Evolutionary conservation across 2,797 vertebrate species (phyloP), one percentile per base, ranked within the genome.

Genomic region (Myotis myotis): DNA sequence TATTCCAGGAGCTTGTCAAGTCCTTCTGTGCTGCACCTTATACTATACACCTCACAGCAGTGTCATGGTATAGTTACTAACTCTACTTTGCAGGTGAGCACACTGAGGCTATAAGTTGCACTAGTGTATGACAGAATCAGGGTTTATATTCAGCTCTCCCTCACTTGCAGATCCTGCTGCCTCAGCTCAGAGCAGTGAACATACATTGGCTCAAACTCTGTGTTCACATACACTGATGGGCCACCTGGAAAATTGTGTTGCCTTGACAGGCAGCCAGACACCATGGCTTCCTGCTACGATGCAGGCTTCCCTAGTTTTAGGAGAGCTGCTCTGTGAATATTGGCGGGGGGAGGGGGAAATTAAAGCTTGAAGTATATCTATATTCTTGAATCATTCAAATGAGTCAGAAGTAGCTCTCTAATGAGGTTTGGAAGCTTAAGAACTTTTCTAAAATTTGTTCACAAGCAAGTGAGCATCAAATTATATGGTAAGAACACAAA

Each of bases 391-490:
- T 68, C 80, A 78, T 89, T 68, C 30, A 74, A 41, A 71, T 81
- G 55, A 70, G 51, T 53, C 53, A 78, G 47, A 90, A n/a, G 49
- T 2, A 22, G 9, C 12, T 76, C 22, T 70, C n/a, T 68, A 47
- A 83, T 44, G 88, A 74, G 51, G n/a, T 47, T 36, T 84, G 38
- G 19, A 96, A 86, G 28, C 19, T 33, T n/a, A 74, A 74, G 79
- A 53, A 49, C 2, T 47, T 41, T 83, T 36, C 44, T 64, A 1
- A 85, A 68, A 91, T 36, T 15, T 81, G 20, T 92, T 81, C 36
- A 9, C 1, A 82, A 94, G 44, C 19, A 95, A 82, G 20, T n/a
- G 87, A 81, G 20, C 66, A 76, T 88, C 33, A 80, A 64, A 76
- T 20, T 53, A 33, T 53, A 44, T 38, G 47, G 12, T 23, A 44